Base-by-base conservation (phyloP, 1,140 invertebrate genomes). In the Pomacea maculata region DNA sequence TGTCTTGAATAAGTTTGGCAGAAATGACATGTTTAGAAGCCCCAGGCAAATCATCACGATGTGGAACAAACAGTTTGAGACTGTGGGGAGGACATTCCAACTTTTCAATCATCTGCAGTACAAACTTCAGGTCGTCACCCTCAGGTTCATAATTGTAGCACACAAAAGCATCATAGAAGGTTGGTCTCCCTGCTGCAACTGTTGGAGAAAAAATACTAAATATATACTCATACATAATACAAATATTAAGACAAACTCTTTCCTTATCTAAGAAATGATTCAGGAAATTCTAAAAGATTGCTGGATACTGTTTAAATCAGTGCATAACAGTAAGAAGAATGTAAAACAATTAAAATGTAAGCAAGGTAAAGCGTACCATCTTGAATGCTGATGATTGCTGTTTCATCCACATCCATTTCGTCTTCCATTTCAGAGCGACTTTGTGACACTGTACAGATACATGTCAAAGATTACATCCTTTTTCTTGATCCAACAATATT, bases 141-240 rank as follows among this genome's bases (percentile, higher is more conserved):
- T 61, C 57, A 61, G 11, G 57, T 55, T 86, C 85, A 57, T 88
- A 87, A 73, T 88, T 88, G 82, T 91, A 92, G 76, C 90, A 91
- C 19, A 92, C 84, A 83, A 91, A 92, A 6, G 91, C 91, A 82
- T 92, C 91, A 84, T 90, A 92, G 34, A 80, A 80, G 21, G 85
- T 84, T 54, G 83, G 75, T 52, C 52, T 52, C 0, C 84, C 83
- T 10, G 52, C 55, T 11, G 78, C 72, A 34, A 85, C 86, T 87
- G 72, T 67, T 85, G 80, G 64, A 67, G 55, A 80, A 81, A 57
- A 75, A 54, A 65, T 45, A 34, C 14, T 6, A 45, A 34, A 45
- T 78, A n/a, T 79, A 79, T 71, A 29, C 11, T 52, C 29, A 8
- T 63, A 57, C 63, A 21, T 79, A 17, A 9, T 25, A 71, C n/a